Evolutionary conservation across 2,113 vertebrate genomes (phyloP).

Genomic region (Antechinus stuartii): DNA sequence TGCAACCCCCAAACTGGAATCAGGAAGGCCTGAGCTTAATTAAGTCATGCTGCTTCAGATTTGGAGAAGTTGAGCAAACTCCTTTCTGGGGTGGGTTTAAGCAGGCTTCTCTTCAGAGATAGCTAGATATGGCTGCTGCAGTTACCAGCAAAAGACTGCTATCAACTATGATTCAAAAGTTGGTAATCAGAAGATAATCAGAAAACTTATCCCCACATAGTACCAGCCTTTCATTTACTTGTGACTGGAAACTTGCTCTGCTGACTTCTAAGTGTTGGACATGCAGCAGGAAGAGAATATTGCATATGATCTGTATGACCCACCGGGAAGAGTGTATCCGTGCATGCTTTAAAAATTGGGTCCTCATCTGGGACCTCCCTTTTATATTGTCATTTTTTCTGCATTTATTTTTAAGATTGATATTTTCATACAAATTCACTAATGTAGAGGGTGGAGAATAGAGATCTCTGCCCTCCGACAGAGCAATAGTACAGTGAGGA

Average conservation of each 20-base stretch:
- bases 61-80: not conserved
- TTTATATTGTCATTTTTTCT: conserved; percentile 48
- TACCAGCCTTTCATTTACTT: not conserved
- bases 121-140: not conserved
- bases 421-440: conserved; percentile 81
- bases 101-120: not conserved
- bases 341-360: not conserved
- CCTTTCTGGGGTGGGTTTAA: not conserved
- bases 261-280: not conserved
- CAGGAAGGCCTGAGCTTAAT: not conserved
- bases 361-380: not conserved
- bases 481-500: conserved; percentile 78
- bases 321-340: not conserved
- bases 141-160: not conserved
- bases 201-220: not conserved
- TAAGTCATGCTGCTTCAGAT: not conserved
- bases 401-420: conserved; percentile 80
- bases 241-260: not conserved
- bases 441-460: conserved; percentile 74
- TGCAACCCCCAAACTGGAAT: not conserved
- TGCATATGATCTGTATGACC: not conserved
- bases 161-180: not conserved
- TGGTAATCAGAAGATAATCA: not conserved
- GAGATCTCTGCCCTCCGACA: conserved; percentile 76
- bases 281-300: not conserved